Percentiles rank a stretch among this genome's conserved stretches.
These are phyloP conservation scores for Coptotermes formosanus DNA, from an alignment of 1,140 invertebrate genomes.

Conservation along the genomic window DNA sequence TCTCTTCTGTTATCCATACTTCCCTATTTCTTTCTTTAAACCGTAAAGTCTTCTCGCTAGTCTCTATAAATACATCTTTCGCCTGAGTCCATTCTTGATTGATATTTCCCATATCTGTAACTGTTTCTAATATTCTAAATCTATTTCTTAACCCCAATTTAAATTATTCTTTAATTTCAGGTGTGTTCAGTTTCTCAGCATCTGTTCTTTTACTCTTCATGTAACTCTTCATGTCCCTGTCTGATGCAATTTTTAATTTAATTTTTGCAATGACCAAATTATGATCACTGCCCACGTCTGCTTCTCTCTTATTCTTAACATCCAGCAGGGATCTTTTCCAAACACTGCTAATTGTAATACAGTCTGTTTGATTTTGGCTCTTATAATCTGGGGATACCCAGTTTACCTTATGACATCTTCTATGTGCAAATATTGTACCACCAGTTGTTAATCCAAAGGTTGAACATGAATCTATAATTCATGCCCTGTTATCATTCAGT, in stretches of 20 bases:
- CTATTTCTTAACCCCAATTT: no score
- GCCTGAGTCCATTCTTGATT: no score
- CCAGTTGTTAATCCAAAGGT: neutral
- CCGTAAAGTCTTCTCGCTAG: no score
- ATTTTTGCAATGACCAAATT: neutral
- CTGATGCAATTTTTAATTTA: neutral
- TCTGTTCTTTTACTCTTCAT: neutral
- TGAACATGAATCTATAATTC: neutral
- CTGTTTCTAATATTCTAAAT: no score
- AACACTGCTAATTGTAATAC: neutral
- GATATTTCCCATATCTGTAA: no score
- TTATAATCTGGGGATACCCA: neutral
- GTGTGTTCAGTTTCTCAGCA: neutral
- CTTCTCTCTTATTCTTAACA: neutral
- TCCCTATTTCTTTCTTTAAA: no score
- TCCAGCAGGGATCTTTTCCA: neutral
- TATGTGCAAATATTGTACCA: neutral
- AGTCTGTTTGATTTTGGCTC: neutral
- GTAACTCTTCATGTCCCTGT: neutral
- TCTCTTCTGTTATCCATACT: no score
- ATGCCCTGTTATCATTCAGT: neutral
- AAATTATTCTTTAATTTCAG: no score
- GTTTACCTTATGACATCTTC: neutral
- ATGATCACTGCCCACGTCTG: neutral
- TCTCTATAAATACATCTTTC: no score